These are phyloP conservation scores for Natator depressus DNA, from an alignment of 2,113 vertebrate genomes.

Conservation along the genomic window DNA sequence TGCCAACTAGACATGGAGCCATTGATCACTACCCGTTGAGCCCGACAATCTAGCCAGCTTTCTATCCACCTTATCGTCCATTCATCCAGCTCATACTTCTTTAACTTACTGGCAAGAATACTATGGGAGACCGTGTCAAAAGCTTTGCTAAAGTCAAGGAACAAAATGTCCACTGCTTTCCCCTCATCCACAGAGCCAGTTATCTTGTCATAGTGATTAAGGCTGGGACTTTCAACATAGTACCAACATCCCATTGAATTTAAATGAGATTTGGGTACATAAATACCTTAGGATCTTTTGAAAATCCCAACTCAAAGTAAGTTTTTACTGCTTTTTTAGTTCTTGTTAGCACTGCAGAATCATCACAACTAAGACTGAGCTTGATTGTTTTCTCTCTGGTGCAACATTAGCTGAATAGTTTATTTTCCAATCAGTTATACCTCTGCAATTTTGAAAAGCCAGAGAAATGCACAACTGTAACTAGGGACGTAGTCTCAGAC, in stretches of 20 bases:
- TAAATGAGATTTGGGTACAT: neutral
- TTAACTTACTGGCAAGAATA: too few relatives aligned
- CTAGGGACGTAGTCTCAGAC: neutral
- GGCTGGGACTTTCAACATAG: conserved; percentile 9
- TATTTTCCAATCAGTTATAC: neutral
- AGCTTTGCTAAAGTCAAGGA: too few relatives aligned
- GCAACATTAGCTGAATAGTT: neutral
- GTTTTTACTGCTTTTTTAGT: neutral
- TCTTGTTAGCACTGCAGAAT: neutral
- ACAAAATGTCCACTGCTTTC: too few relatives aligned
- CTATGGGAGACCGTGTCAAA: too few relatives aligned
- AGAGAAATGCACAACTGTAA: fast-evolving
- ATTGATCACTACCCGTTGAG: too few relatives aligned
- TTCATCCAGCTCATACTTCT: too few relatives aligned
- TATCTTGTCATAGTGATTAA: neutral
- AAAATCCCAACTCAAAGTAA: neutral
- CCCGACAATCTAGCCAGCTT: too few relatives aligned
- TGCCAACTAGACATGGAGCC: too few relatives aligned
- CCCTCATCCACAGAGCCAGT: too few relatives aligned
- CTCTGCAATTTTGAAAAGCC: neutral
- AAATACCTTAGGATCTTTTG: neutral
- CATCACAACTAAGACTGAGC: fast-evolving
- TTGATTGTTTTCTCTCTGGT: neutral
- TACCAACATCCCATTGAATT: neutral
- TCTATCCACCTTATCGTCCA: too few relatives aligned